These are phyloP conservation scores for Ascidia mentula DNA, from an alignment of 23 tunicate genomes.

Conservation along the genomic window DNA sequence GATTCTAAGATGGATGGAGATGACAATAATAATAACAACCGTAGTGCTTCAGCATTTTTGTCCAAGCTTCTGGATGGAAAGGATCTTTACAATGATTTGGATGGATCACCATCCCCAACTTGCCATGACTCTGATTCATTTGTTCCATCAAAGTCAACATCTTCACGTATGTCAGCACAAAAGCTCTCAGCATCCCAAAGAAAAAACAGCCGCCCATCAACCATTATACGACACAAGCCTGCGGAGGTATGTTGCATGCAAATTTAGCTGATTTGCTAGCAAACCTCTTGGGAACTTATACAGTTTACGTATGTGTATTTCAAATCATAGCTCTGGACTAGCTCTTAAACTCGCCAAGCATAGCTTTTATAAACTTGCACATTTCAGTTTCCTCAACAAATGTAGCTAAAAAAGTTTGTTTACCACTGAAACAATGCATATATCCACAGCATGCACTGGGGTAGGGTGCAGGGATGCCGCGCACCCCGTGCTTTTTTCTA, in stretches of 20 bases:
- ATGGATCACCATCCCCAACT: conserved; percentile 35
- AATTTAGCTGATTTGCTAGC: too few relatives aligned
- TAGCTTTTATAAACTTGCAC: too few relatives aligned
- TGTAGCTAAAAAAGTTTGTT: too few relatives aligned
- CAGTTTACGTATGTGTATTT: too few relatives aligned
- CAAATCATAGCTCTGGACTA: too few relatives aligned
- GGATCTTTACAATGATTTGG: conserved; percentile 46
- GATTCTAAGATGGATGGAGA: conserved; percentile 34
- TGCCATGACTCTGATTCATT: conserved; percentile 29
- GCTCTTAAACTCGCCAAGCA: too few relatives aligned
- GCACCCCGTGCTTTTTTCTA: too few relatives aligned
- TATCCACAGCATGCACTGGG: too few relatives aligned
- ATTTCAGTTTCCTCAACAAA: too few relatives aligned
- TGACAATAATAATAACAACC: conserved; percentile 39
- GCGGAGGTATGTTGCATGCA: conserved; percentile 41
- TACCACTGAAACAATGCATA: too few relatives aligned
- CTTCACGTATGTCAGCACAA: background rate
- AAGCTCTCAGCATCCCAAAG: conserved; percentile 16
- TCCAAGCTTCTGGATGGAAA: conserved; percentile 37
- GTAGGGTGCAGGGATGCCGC: too few relatives aligned
- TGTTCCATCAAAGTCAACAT: conserved; percentile 29
- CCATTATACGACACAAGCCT: conserved; percentile 32
- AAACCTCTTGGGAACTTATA: too few relatives aligned
- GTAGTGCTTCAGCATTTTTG: conserved; percentile 45
- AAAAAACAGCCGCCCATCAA: conserved; percentile 26